Percentiles rank a stretch among this genome's conserved stretches.
Evolutionary conservation across 2,113 vertebrate genomes (phyloP).

Genomic region (Archocentrus centrarchus): DNA sequence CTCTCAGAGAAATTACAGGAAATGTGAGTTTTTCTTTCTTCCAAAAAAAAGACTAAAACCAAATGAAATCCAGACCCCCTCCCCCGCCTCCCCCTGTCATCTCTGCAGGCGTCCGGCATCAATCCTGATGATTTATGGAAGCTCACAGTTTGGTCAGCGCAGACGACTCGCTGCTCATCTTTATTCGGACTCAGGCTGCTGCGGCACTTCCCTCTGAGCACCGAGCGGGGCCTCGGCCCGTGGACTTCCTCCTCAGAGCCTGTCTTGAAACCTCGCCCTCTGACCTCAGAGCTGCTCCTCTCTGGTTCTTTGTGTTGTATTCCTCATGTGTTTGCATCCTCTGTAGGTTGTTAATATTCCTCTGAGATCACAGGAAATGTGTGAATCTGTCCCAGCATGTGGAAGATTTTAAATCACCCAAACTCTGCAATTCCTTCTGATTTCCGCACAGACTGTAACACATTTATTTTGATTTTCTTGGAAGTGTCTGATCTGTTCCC

Average conservation of each 20-base stretch:
- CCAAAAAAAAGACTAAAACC: neutral
- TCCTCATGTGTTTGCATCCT: neutral
- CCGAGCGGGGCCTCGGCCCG: too few species aligned
- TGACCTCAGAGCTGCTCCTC: neutral
- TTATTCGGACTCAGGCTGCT: neutral
- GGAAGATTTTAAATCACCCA: too few species aligned
- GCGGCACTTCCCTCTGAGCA: neutral
- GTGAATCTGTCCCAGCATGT: too few species aligned
- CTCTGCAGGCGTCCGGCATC: conserved; percentile 28
- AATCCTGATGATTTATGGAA: conserved; percentile 50
- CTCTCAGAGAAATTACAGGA: neutral
- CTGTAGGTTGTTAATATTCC: too few species aligned
- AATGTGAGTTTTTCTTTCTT: neutral
- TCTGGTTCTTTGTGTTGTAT: neutral
- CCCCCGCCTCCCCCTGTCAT: neutral
- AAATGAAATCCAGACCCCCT: neutral
- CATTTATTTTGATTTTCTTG: too few species aligned
- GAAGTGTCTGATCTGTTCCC: too few species aligned
- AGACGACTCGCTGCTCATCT: conserved; percentile 5
- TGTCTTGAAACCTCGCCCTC: neutral
- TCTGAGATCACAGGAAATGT: too few species aligned
- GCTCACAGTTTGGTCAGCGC: conserved; percentile 24
- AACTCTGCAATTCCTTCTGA: too few species aligned
- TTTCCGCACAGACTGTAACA: too few species aligned
- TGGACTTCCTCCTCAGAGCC: neutral